Conservation (phyloP, 2,888 invertebrate species). For the Mesochorus sp. region DNA sequence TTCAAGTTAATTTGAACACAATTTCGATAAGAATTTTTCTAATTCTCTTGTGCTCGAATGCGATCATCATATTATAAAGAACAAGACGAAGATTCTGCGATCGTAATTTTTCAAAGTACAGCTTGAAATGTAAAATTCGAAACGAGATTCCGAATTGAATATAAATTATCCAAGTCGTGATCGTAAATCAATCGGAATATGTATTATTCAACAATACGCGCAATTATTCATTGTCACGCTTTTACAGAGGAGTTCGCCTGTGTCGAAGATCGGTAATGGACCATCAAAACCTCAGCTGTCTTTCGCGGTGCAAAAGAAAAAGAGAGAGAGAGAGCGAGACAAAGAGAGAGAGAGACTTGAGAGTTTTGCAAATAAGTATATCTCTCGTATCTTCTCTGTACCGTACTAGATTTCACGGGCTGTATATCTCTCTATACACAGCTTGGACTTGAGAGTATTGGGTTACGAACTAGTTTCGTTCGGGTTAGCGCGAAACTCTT, state of each 20-base stretch:
- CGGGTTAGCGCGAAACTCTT: conserved; percentile 54
- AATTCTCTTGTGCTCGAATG: no score
- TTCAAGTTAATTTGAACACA: no score
- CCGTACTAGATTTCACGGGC: conserved; percentile 62
- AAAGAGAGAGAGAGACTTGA: no score
- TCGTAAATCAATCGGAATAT: conserved; percentile 38
- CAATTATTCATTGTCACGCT: conserved; percentile 8
- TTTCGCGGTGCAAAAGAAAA: neutral
- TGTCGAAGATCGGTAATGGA: conserved; percentile 19
- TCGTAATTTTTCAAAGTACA: no score
- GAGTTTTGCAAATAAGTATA: conserved; percentile 43
- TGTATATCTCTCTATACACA: conserved; percentile 44
- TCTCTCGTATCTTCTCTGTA: conserved; percentile 30
- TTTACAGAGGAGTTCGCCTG: neutral
- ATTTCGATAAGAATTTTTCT: no score
- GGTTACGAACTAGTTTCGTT: conserved; percentile 63
- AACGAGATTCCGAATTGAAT: neutral
- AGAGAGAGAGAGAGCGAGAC: no score
- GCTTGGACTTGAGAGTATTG: conserved; percentile 52
- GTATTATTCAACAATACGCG: neutral
- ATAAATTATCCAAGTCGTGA: neutral
- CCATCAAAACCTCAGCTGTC: conserved; percentile 37
- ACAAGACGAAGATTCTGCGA: no score
- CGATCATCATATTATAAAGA: no score
- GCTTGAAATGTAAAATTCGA: neutral